phyloP scores from a whole-genome alignment of 1,140 invertebrate species.

The Ericerus pela region DNA sequence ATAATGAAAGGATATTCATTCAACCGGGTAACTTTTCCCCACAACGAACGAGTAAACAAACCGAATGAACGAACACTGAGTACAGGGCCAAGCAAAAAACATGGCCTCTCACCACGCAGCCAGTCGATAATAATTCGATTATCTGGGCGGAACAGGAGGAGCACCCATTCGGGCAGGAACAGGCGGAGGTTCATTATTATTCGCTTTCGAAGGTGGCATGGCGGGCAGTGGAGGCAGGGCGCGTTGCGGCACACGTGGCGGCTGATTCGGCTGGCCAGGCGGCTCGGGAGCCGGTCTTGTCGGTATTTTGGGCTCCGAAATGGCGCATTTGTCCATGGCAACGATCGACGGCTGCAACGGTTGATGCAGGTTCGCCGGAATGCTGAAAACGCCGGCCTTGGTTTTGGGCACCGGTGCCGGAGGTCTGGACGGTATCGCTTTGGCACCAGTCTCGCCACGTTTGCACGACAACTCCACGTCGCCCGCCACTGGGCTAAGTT shows the following conservation, averaged over 20 bases:
- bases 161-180: slow-evolving; percentile 38
- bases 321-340: slow-evolving; percentile 17
- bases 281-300: slow-evolving; percentile 21
- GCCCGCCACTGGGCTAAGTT: slow-evolving; percentile 28
- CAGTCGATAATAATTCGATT: too few relatives aligned
- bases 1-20: too few relatives aligned
- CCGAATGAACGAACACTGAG: too few relatives aligned
- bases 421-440: slow-evolving; percentile 25
- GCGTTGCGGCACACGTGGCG: slow-evolving; percentile 29
- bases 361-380: slow-evolving; percentile 26
- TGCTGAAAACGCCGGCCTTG: slow-evolving; percentile 31
- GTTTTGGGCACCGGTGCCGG: slow-evolving; percentile 20
- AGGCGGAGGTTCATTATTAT: slow-evolving; percentile 34
- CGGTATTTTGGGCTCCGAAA: not conserved
- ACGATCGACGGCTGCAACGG: slow-evolving; percentile 4
- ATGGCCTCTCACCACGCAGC: too few relatives aligned
- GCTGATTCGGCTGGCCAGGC: slow-evolving; percentile 26
- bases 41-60: too few relatives aligned
- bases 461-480: slow-evolving; percentile 39
- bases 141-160: slow-evolving; percentile 53
- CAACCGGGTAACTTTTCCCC: too few relatives aligned
- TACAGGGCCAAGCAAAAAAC: too few relatives aligned
- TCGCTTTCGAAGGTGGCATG: slow-evolving; percentile 12
- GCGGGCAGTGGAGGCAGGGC: slow-evolving; percentile 13
- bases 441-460: slow-evolving; percentile 26